Evolutionary conservation across 2,797 vertebrate species (phyloP), one percentile per base, ranked within the genome.

Genomic region (Urosaurus nigricauda): DNA sequence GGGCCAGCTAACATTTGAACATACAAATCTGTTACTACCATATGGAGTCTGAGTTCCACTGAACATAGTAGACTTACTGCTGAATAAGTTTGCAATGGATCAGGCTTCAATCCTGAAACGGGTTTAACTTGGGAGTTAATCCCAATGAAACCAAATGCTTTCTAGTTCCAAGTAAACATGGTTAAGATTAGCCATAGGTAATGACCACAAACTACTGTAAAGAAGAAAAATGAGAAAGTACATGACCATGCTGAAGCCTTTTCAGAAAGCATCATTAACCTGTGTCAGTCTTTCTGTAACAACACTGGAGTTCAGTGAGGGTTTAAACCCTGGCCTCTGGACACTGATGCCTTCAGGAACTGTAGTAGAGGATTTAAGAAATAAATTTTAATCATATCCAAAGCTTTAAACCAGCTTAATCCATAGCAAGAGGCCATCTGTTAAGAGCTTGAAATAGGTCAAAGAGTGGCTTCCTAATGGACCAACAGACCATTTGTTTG

Each of bases 391-490:
- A 93, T 96, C 93, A 91, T 91, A 92, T 93, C 78, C 86, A 87
- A 74, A 91, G 89, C 21, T n/a, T 93, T 47, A 94, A 47, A 91
- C 85, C 43, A 75, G 43, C 88, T 95, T 95, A 94, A 95, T 94
- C 94, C 89, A 87, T 79, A 79, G 0, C 56, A 85, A 91, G 83
- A 91, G 81, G 83, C 95, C 94, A 94, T 94, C 95, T 95, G 95
- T 78, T 92, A 68, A 87, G 90, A 92, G 85, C 79, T 78, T 88
- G 90, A 96, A 94, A 89, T 93, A 93, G 94, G 95, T 94, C 95
- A 94, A 56, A n/a, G 37, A 73, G 9, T 73, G 43, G n/a, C 51
- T 73, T 73, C 68, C 47, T 24, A 77, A 26, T 79, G 24, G 91
- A 84, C 85, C 90, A 91, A 84, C 75, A 83, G n/a, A 58, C 56